A percentile compares a stretch with the other conserved stretches of the same genome.
phyloP scores from a whole-genome alignment of 2,888 invertebrate genomes.

The Hirtodrosophila trivittata region DNA sequence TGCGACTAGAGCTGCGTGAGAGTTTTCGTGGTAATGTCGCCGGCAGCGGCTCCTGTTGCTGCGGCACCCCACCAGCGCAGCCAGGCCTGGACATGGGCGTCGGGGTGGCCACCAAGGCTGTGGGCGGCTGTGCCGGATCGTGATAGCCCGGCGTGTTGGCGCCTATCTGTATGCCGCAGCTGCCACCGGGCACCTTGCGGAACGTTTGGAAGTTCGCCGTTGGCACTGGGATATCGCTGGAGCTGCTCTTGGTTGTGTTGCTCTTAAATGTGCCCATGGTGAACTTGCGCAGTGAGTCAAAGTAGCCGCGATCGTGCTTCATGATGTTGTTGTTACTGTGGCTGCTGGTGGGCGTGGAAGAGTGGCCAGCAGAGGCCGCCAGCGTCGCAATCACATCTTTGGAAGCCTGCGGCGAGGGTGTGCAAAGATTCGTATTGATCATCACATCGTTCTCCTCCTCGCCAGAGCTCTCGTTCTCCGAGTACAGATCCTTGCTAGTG shows the following conservation, averaged over 20 bases:
- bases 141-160: slow-evolving; percentile 82
- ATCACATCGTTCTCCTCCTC: slow-evolving; percentile 83
- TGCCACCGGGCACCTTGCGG: slow-evolving; percentile 87
- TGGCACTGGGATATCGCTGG: slow-evolving; percentile 88
- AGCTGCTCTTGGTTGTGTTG: slow-evolving; percentile 81
- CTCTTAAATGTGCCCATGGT: slow-evolving; percentile 84
- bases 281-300: slow-evolving; percentile 90
- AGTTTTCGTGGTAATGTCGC: slow-evolving; percentile 53
- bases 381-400: slow-evolving; percentile 55
- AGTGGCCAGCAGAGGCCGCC: slow-evolving; percentile 19
- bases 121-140: slow-evolving; percentile 66
- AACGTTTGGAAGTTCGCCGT: slow-evolving; percentile 92
- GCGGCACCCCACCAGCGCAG: no score
- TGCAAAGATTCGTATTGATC: slow-evolving; percentile 75
- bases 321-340: slow-evolving; percentile 32
- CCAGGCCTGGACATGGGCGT: slow-evolving; percentile 22
- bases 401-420: slow-evolving; percentile 79
- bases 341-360: slow-evolving; percentile 60
- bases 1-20: slow-evolving; percentile 75
- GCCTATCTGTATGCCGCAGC: slow-evolving; percentile 83
- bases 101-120: slow-evolving; percentile 22
- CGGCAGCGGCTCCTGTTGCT: slow-evolving; percentile 4
- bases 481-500: slow-evolving; percentile 83
- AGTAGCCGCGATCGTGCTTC: slow-evolving; percentile 84
- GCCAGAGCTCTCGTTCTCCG: slow-evolving; percentile 87